Percentiles rank a stretch among this genome's conserved stretches.
Conservation (phyloP, 2,113 vertebrate genomes). For the Corythaixoides concolor region DNA sequence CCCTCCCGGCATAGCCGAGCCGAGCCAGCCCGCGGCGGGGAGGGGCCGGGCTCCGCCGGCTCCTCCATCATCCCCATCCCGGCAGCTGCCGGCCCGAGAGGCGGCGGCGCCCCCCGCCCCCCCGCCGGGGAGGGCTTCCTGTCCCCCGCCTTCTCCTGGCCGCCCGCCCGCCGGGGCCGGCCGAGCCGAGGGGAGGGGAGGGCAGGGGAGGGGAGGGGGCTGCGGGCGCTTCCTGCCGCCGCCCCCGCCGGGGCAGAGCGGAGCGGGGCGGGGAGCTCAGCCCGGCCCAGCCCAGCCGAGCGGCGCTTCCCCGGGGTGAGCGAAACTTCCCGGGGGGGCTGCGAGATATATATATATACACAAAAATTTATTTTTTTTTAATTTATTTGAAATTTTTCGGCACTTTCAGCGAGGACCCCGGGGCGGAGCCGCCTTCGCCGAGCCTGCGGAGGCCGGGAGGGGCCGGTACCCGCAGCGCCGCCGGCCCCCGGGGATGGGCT, state of each 20-base stretch:
- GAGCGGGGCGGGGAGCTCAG: not conserved
- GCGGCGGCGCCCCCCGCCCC: too few relatives aligned
- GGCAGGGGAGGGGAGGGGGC: not conserved
- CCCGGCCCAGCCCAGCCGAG: too few relatives aligned
- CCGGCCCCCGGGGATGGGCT: slow-evolving; percentile 13
- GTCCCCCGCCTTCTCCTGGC: not conserved
- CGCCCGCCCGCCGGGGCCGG: not conserved
- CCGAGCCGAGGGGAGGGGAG: not conserved
- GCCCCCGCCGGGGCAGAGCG: slow-evolving; percentile 27
- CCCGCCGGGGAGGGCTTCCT: not conserved
- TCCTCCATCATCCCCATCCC: not conserved
- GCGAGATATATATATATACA: too few relatives aligned
- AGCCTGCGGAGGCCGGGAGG: too few relatives aligned
- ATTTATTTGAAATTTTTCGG: not conserved
- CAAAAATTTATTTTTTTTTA: too few relatives aligned
- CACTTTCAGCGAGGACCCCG: not conserved
- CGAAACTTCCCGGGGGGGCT: too few relatives aligned
- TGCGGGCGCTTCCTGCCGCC: slow-evolving; percentile 16
- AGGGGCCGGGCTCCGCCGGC: not conserved
- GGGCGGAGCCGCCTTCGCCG: too few relatives aligned
- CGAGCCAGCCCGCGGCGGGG: not conserved
- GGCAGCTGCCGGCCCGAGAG: not conserved
- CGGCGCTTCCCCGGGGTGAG: too few relatives aligned
- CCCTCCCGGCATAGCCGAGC: not conserved
- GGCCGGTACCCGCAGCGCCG: not conserved